phyloP scores from a whole-genome alignment of 2,888 invertebrate species.

The Andrena bucephala region DNA sequence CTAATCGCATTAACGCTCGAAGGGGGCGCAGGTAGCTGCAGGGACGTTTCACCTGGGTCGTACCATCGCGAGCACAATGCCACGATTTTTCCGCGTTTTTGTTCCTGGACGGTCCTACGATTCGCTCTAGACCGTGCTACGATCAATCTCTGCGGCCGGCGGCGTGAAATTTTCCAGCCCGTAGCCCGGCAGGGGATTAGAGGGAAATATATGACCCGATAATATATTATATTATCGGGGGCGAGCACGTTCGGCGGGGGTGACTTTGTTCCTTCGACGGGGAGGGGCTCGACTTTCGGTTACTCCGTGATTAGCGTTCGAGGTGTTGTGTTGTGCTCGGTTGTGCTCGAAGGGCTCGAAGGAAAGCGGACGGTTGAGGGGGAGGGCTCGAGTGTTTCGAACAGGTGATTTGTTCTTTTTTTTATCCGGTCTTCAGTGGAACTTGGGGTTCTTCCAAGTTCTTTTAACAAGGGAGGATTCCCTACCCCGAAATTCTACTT shows the following conservation, averaged over 20 bases:
- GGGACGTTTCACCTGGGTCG: not conserved
- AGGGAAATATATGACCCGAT: constrained; percentile 30
- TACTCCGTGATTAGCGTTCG: no score
- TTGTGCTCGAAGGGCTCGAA: no score
- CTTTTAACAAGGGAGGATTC: no score
- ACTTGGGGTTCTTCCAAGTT: no score
- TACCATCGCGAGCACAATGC: constrained; percentile 24
- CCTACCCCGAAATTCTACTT: no score
- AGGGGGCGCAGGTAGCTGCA: constrained; percentile 22
- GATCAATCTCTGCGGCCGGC: constrained; percentile 26
- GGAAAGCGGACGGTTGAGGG: no score
- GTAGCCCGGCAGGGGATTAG: not conserved
- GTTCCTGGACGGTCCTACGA: not conserved
- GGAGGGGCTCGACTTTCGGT: no score
- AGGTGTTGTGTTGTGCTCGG: no score
- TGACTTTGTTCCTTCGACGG: not conserved
- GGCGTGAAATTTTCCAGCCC: constrained; percentile 25
- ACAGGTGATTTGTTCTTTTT: no score
- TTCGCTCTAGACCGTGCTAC: constrained; percentile 31
- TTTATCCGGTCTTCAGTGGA: no score
- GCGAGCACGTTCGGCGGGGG: not conserved
- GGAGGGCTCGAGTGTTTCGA: no score
- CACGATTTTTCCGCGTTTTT: not conserved
- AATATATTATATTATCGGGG: constrained; percentile 23
- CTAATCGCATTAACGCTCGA: constrained; percentile 51